These are phyloP conservation scores for Aproaerema taeniolella DNA, from an alignment of 2,888 invertebrate species.

Conservation along the genomic window DNA sequence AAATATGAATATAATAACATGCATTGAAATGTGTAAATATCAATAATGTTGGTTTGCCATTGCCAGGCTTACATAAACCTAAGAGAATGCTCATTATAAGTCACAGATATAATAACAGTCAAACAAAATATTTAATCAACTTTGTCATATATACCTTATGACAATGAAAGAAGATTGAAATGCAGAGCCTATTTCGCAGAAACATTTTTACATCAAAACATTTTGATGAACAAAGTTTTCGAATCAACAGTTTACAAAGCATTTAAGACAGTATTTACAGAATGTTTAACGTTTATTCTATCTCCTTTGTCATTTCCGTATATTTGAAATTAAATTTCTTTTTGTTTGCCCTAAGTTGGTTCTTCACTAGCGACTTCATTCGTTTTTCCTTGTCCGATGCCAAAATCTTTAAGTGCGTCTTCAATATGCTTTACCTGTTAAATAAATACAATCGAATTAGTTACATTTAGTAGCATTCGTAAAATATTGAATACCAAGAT, in stretches of 20 bases:
- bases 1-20: too few relatives aligned
- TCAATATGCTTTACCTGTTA: slow-evolving; percentile 80
- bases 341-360: slow-evolving; percentile 41
- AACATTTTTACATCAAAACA: slow-evolving; percentile 36
- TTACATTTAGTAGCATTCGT: too few relatives aligned
- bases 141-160: slow-evolving; percentile 7
- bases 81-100: background rate
- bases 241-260: slow-evolving; percentile 37
- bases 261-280: slow-evolving; percentile 24
- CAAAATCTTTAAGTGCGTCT: slow-evolving; percentile 80
- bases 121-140: slow-evolving; percentile 9
- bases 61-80: background rate
- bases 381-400: slow-evolving; percentile 68
- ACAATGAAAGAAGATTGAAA: slow-evolving; percentile 21
- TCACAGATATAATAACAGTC: background rate
- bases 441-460: slow-evolving; percentile 23
- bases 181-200: slow-evolving; percentile 28
- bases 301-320: background rate
- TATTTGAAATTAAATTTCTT: background rate
- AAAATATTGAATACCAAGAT: background rate
- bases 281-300: slow-evolving; percentile 20
- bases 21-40: too few relatives aligned
- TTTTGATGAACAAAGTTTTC: slow-evolving; percentile 42
- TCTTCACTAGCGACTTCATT: slow-evolving; percentile 48
- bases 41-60: background rate